These are phyloP conservation scores for Anabacerthia variegaticeps DNA, from an alignment of 2,797 vertebrate species.

Conservation along the genomic window DNA sequence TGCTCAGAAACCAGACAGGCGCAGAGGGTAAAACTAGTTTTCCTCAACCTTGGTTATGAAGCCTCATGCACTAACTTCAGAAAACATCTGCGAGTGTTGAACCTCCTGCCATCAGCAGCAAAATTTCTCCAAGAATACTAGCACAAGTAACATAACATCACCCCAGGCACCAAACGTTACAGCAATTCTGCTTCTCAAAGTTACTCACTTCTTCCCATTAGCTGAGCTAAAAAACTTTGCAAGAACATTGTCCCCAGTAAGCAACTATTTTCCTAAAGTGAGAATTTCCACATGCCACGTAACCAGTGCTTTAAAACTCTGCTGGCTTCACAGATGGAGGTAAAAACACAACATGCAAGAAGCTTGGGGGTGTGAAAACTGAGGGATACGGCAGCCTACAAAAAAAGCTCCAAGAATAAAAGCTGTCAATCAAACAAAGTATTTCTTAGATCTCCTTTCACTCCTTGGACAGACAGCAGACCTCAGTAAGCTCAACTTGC, in stretches of 20 bases:
- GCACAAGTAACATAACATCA: neutral
- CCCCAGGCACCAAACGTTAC: neutral
- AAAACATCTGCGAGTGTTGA: neutral
- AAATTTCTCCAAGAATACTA: neutral
- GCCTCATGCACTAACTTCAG: neutral
- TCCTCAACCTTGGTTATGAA: neutral
- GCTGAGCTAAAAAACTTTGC: neutral
- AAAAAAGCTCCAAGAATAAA: neutral
- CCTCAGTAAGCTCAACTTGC: neutral
- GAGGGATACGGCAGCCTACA: neutral
- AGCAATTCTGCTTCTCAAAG: neutral
- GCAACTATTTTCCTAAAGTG: accelerated
- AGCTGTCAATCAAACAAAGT: neutral
- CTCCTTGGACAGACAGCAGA: neutral
- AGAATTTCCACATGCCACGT: neutral
- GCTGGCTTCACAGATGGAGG: neutral
- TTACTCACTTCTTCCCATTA: neutral
- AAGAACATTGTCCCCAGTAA: neutral
- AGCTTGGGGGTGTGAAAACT: neutral
- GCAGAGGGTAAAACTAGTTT: neutral
- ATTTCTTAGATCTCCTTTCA: neutral
- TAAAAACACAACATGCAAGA: neutral
- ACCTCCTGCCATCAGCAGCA: neutral
- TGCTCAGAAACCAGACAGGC: neutral
- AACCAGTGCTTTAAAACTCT: neutral